These are phyloP conservation scores for Bothrops jararaca DNA, from an alignment of 2,113 vertebrate species.

Conservation along the genomic window DNA sequence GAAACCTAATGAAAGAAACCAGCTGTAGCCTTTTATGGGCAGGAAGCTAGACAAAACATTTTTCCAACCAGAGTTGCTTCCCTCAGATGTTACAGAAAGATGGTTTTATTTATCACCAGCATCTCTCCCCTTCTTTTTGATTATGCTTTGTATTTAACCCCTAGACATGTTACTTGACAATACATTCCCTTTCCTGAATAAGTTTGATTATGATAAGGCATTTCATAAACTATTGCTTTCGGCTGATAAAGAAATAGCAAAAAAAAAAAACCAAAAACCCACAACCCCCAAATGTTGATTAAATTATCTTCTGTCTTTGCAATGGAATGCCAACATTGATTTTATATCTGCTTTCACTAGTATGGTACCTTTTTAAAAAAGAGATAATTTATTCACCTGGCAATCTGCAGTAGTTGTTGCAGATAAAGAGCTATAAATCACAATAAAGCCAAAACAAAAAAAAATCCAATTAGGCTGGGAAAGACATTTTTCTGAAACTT, in stretches of 20 bases:
- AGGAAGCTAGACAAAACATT: background rate
- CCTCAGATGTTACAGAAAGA: background rate
- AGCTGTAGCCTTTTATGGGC: background rate
- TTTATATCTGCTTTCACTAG: background rate
- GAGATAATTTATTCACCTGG: background rate
- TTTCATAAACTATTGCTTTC: background rate
- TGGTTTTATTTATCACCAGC: constrained; percentile 10
- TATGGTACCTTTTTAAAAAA: background rate
- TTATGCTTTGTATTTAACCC: constrained; percentile 1
- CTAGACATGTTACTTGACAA: background rate
- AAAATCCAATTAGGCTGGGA: background rate
- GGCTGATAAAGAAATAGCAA: background rate
- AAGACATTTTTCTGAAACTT: background rate
- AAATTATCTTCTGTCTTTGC: constrained; percentile 1
- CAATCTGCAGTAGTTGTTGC: background rate
- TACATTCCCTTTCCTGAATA: background rate
- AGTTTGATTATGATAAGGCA: background rate
- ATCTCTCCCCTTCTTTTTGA: background rate
- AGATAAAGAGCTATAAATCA: background rate
- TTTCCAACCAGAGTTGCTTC: background rate
- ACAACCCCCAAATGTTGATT: background rate
- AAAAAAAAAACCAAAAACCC: too few species aligned
- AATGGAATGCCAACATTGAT: background rate
- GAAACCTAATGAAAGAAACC: background rate
- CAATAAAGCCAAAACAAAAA: background rate